Evolutionary conservation across 2,888 invertebrate species (phyloP), one percentile per base, ranked within the genome.

Genomic region (Steinernema carpocapsae): DNA sequence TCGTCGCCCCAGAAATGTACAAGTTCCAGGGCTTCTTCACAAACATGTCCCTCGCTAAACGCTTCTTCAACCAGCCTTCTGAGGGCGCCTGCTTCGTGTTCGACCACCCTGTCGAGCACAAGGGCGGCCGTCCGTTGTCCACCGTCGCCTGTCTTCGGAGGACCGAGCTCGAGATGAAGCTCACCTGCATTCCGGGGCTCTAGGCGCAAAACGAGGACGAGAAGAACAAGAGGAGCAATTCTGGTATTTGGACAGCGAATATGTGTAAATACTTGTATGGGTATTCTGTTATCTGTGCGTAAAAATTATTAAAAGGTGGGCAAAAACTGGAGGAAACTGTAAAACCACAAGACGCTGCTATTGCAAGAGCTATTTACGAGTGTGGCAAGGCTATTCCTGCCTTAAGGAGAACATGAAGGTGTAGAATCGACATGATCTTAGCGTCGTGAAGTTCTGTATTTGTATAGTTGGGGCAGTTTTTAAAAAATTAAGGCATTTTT

Each of bases 231-330:
- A 37, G n/a, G n/a, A n/a, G n/a, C n/a, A n/a, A 6, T 37, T 37
- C 37, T 10, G 37, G 37, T 37, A 3, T 37, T 37, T 37, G 37
- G 37, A 37, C 37, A 37, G 37, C 37, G 37, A 37, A 37, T 37
- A 37, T 37, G 52, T 52, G 52, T 52, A 52, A 52, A 52, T 52
- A 52, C 52, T 52, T 52, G 52, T 52, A 52, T 52, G 52, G 52
- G 52, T 52, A 52, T 52, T 12, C 52, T 52, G 37, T 37, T 37
- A 22, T 48, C 48, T 52, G 52, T 52, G 52, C 52, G 24, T 22
- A 37, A 37, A 10, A 37, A 37, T 6, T 37, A 37, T 37, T 37
- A 37, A 37, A n/a, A n/a, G n/a, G n/a, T n/a, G n/a, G n/a, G n/a
- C n/a, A n/a, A n/a, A n/a, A n/a, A n/a, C n/a, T n/a, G n/a, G n/a